Conservation (phyloP, 2,888 invertebrate species). For the Thera obeliscata region DNA sequence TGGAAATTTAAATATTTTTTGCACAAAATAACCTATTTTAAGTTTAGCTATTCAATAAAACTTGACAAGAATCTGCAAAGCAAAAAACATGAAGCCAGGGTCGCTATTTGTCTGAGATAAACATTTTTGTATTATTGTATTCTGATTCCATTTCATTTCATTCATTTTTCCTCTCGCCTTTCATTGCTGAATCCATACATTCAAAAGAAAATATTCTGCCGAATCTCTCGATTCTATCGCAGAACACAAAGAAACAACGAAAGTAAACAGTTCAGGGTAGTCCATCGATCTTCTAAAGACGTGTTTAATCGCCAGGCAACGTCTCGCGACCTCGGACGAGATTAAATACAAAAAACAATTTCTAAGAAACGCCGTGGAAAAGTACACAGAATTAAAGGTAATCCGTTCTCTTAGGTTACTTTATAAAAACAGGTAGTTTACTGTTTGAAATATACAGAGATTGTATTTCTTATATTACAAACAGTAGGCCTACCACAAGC, state of each 20-base stretch:
- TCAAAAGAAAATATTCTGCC: slow-evolving; percentile 14
- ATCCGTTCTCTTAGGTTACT: slow-evolving; percentile 13
- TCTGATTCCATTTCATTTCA: slow-evolving; percentile 2
- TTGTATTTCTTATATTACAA: no score
- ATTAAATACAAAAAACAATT: slow-evolving; percentile 62
- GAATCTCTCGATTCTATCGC: slow-evolving; percentile 23
- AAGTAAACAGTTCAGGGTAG: slow-evolving; percentile 45
- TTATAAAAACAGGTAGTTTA: neutral
- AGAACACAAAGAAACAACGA: slow-evolving; percentile 43
- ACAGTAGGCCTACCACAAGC: no score
- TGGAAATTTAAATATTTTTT: no score
- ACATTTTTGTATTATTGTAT: slow-evolving; percentile 24
- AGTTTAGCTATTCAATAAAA: neutral
- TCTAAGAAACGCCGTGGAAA: slow-evolving; percentile 35
- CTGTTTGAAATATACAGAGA: no score
- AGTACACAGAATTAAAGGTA: slow-evolving; percentile 21
- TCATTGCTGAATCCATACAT: slow-evolving; percentile 18
- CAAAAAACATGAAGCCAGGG: slow-evolving; percentile 4
- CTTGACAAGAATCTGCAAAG: slow-evolving; percentile 2
- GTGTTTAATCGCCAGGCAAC: slow-evolving; percentile 68
- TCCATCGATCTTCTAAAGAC: slow-evolving; percentile 58
- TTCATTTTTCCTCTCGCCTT: slow-evolving; percentile 8
- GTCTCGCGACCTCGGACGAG: slow-evolving; percentile 49
- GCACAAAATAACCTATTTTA: neutral
- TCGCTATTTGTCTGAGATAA: slow-evolving; percentile 10